Conservation (phyloP, 2,888 invertebrate species). For the Habrosyne pyritoides region DNA sequence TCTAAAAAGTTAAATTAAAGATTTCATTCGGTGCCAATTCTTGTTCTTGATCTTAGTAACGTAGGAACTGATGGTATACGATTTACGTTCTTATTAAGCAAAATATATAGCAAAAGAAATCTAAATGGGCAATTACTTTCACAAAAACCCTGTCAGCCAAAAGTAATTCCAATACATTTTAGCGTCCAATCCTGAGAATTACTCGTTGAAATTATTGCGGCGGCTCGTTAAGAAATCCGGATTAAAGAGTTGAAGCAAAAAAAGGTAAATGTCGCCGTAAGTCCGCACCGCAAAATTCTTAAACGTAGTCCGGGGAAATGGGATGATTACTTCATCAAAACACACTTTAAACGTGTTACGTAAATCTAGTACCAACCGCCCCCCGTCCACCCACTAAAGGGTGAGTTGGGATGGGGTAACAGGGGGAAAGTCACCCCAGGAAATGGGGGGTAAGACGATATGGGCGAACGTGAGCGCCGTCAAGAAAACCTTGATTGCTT, state of each 20-base stretch:
- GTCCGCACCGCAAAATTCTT: conserved; percentile 79
- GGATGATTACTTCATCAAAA: conserved; percentile 84
- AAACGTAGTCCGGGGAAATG: conserved; percentile 81
- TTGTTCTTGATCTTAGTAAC: too few species aligned
- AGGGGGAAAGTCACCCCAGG: conserved; percentile 57
- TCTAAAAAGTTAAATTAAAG: too few species aligned
- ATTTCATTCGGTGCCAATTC: too few species aligned
- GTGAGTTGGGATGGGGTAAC: conserved; percentile 46
- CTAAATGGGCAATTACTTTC: conserved; percentile 31
- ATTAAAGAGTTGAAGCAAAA: conserved; percentile 73
- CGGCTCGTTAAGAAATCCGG: conserved; percentile 73
- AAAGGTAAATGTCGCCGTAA: conserved; percentile 62
- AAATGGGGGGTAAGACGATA: conserved; percentile 82
- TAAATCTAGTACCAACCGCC: conserved; percentile 78
- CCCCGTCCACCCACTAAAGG: conserved; percentile 66
- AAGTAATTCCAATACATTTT: conserved; percentile 53
- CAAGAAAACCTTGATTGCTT: conserved; percentile 85
- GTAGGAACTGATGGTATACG: too few species aligned
- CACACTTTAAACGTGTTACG: conserved; percentile 84
- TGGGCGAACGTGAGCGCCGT: conserved; percentile 84
- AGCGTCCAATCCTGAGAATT: conserved; percentile 51
- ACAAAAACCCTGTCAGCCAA: conserved; percentile 23
- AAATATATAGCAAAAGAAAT: conserved; percentile 9
- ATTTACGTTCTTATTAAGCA: conserved; percentile 6
- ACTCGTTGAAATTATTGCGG: conserved; percentile 61